Base-by-base conservation (phyloP, 2,888 invertebrate genomes). In the Zhuqinia jingwanae region DNA sequence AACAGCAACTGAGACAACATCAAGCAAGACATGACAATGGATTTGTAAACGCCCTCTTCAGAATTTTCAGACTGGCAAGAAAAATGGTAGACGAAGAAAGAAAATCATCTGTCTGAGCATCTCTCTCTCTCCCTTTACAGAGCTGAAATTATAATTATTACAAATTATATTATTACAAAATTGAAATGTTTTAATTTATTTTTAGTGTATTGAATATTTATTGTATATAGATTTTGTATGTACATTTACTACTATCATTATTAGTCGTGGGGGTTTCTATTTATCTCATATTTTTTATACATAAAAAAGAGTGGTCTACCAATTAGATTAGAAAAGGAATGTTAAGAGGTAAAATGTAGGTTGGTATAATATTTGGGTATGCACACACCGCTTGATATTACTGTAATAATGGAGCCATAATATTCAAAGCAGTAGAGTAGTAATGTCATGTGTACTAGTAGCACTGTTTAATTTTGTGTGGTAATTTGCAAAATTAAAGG, bases 11-110 rank as follows among this genome's bases (percentile, higher is more conserved):
- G 20, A 60, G 81, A 36, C 75, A 83, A 2, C 76, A 63, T 25
- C 78, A 78, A 73, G 47, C 45, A 0, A 53, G 75, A 27, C 58
- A 78, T 13, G 82, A 82, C 0, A 58, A 17, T 15, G 84, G 87
- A 15, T 45, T 87, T 27, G 70, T 87, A 5, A 42, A 85, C 30
- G 85, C 87, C 0, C 56, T 87, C 13, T 84, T 87, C 30, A 79
- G 78, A 80, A 60, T 87, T 30, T 80, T 87, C 22, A 84, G 87
- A 60, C 50, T 87, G 15, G 87, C 87, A 17, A 30, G 87, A n/a
- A 87, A 83, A 75, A 76, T 87, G 82, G 73, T 75, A 1, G 82
- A 82, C 0, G 82, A 82, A 0, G 58, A 63, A 11, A 20, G 47
- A 30, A 50, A 47, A 50, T 78, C 78, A 13, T n/a, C n/a, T n/a